Conservation (phyloP, 2,113 vertebrate species). For the Oncorhynchus clarkii region DNA sequence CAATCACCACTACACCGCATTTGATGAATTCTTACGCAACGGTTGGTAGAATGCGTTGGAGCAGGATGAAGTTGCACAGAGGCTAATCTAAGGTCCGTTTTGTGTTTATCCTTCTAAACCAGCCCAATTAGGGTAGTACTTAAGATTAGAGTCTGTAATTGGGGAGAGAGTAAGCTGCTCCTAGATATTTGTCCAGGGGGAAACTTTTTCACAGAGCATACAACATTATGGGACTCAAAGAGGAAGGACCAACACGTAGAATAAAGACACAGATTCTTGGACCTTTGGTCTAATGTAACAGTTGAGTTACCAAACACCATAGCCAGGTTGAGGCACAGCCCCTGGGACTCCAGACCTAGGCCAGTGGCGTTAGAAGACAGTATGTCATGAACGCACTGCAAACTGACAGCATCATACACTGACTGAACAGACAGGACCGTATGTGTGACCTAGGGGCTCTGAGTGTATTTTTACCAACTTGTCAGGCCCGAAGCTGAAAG, state of each 20-base stretch:
- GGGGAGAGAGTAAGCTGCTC: neutral
- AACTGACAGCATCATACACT: constrained; percentile 19
- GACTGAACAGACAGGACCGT: too few relatives aligned
- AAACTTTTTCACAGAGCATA: too few relatives aligned
- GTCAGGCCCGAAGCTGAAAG: too few relatives aligned
- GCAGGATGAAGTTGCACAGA: neutral
- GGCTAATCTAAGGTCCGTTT: neutral
- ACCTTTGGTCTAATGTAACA: too few relatives aligned
- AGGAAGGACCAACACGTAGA: too few relatives aligned
- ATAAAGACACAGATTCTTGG: too few relatives aligned
- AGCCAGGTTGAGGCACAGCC: constrained; percentile 46
- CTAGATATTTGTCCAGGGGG: too few relatives aligned
- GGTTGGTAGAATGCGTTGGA: neutral
- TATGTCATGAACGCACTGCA: constrained; percentile 71
- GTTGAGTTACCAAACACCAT: constrained; percentile 63
- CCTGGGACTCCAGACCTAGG: constrained; percentile 63
- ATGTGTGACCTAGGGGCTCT: too few relatives aligned
- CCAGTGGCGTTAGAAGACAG: constrained; percentile 54
- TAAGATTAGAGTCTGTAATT: neutral
- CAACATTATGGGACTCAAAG: too few relatives aligned
- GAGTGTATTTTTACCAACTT: too few relatives aligned
- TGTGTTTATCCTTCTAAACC: neutral
- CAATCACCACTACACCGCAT: neutral
- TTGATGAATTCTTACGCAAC: neutral
- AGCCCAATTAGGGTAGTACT: neutral